These are phyloP conservation scores for Rhagologus leucostigma DNA, from an alignment of 2,113 vertebrate genomes.

Conservation along the genomic window DNA sequence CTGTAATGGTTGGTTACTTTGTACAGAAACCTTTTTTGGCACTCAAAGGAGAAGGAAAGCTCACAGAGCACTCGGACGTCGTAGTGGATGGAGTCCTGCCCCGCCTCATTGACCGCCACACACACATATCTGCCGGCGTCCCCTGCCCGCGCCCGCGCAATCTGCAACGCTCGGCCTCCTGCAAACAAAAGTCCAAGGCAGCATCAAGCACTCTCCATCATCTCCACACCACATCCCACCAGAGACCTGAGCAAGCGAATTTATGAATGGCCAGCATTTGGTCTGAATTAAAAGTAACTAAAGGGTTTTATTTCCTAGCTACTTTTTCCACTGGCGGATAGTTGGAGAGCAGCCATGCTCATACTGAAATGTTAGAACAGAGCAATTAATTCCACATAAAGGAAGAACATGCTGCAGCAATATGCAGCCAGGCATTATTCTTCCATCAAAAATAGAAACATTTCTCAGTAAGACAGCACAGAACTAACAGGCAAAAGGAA, in stretches of 20 bases:
- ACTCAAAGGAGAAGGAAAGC: conserved; percentile 31
- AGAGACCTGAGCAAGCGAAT: neutral
- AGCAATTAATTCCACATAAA: neutral
- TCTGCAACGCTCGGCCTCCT: conserved; percentile 91
- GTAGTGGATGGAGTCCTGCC: conserved; percentile 93
- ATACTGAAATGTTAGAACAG: neutral
- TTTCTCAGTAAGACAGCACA: neutral
- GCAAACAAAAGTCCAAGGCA: neutral
- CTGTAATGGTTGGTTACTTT: neutral
- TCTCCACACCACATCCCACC: neutral
- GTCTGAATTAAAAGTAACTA: neutral
- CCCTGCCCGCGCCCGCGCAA: conserved; percentile 79
- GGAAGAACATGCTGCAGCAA: neutral
- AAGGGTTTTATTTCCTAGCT: neutral
- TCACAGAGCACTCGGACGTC: conserved; percentile 87
- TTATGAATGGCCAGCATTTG: neutral
- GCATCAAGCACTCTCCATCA: neutral
- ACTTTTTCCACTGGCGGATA: neutral
- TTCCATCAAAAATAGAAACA: neutral
- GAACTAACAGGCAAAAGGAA: neutral
- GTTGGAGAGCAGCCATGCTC: neutral
- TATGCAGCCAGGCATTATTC: neutral
- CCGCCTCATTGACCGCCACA: conserved; percentile 92
- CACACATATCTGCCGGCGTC: conserved; percentile 88
- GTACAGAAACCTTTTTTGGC: neutral